Evolutionary conservation across 1,140 invertebrate genomes (phyloP), one percentile per base, ranked within the genome.

Genomic region (Phenacoccus solenopsis): DNA sequence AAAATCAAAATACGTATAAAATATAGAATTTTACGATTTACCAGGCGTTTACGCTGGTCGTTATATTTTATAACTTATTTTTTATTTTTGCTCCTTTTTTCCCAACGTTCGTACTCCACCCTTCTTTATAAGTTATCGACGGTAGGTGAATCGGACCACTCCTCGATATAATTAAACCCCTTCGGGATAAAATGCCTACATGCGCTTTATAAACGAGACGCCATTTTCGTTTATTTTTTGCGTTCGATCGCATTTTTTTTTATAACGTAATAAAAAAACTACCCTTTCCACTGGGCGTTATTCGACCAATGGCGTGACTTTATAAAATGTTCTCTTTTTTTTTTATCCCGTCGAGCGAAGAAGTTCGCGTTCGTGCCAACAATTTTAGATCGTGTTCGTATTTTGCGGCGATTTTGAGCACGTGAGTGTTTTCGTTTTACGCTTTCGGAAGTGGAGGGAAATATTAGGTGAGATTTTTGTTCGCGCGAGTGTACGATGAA

Each of bases 191-290:
- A 64, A 64, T 64, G 59, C 59, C 59, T 64, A 64, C 59, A 64
- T 64, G 59, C 59, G 59, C 59, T 64, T 22, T 64, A 64, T 64
- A 64, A 24, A 22, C 59, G 59, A 64, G 59, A 64, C 59, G 59
- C 59, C 59, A 64, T 64, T 64, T 64, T 64, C 59, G 59, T 64
- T 64, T 64, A 64, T 64, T 64, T 64, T 64, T 64, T 64, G 59
- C 59, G 59, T 64, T 64, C 59, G 59, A 64, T 64, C 59, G 59
- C 59, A 64, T 64, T 64, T 64, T 64, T 64, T 64, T 64, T 64
- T 64, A 64, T 64, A 64, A 64, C 59, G 59, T 64, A 64, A 64
- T 64, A 64, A 64, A 64, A n/a, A 64, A 64, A 64, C 59, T 64
- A 64, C 59, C 59, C 59, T 64, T 64, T 64, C 59, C 21, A 64